Percentiles rank a stretch among this genome's conserved stretches.
Conservation (phyloP, 2,113 vertebrate species). For the Alces alces region DNA sequence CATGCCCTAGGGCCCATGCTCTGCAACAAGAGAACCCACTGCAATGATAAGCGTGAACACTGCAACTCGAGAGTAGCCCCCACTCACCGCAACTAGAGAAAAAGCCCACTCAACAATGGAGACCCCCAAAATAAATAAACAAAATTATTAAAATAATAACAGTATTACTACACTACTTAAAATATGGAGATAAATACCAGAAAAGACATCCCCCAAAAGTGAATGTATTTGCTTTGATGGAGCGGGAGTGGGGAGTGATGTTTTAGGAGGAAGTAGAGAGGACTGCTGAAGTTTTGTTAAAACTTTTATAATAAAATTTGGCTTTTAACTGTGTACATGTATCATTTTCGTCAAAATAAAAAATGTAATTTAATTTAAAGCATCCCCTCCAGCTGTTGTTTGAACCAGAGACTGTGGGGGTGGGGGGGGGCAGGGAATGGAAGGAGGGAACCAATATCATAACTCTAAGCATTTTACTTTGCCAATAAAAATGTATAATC, state of each 20-base stretch:
- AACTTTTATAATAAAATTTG: not conserved
- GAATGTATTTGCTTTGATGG: not conserved
- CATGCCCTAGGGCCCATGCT: fast-evolving
- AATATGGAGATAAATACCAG: not conserved
- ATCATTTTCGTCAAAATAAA: not conserved
- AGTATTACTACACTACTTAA: not conserved
- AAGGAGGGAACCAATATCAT: not conserved
- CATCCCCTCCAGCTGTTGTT: not conserved
- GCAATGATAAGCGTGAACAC: not conserved
- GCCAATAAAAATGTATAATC: not conserved
- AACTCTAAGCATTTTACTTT: not conserved
- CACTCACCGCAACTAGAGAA: not conserved
- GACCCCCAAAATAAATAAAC: not conserved
- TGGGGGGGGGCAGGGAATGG: not conserved
- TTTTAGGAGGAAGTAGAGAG: not conserved
- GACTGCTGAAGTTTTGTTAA: not conserved
- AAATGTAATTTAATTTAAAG: not conserved
- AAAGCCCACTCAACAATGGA: not conserved
- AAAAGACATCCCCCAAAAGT: not conserved
- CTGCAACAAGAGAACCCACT: not conserved
- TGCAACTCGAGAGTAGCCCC: too few relatives aligned
- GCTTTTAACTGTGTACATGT: not conserved
- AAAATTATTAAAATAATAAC: not conserved
- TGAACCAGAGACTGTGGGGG: not conserved
- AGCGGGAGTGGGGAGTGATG: too few relatives aligned